A percentile compares a stretch with the other conserved stretches of the same genome.
Evolutionary conservation across 2,888 invertebrate genomes (phyloP).

Genomic region (Notocelia uddmanniana): DNA sequence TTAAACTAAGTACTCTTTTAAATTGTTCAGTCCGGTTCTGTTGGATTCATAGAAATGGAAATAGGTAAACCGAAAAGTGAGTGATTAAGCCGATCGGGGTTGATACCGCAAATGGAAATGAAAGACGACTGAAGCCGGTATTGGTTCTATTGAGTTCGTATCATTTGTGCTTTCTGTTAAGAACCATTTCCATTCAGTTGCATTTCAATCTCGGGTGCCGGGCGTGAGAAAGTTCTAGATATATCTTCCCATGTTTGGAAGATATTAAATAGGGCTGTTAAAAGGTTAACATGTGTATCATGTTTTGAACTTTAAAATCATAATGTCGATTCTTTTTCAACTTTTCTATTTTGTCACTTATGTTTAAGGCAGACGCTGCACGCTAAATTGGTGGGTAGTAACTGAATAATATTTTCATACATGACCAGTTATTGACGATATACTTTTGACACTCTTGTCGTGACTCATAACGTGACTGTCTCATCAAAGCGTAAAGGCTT

Average conservation of each 20-base stretch:
- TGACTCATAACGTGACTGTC: no score
- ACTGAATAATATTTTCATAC: no score
- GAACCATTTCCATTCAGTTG: constrained; percentile 4
- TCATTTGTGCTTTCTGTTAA: constrained; percentile 12
- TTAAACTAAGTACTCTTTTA: constrained; percentile 82
- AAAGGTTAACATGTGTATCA: no score
- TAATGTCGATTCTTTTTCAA: no score
- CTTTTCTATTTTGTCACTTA: no score
- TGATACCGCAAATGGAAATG: constrained; percentile 19
- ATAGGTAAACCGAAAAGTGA: constrained; percentile 42
- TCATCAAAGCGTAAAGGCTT: no score
- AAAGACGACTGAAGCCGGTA: constrained; percentile 8
- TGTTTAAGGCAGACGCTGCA: no score
- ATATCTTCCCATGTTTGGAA: background rate
- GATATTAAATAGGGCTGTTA: background rate
- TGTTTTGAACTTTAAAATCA: no score
- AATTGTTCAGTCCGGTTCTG: constrained; percentile 71
- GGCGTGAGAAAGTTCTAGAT: background rate
- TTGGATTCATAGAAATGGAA: constrained; percentile 43
- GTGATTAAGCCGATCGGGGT: constrained; percentile 35
- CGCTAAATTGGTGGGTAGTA: no score
- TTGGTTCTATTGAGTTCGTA: constrained; percentile 8
- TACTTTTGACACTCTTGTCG: no score
- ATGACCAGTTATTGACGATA: no score
- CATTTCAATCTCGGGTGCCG: constrained; percentile 7